These are phyloP conservation scores for Perca flavescens DNA, from an alignment of 2,113 vertebrate species.

Conservation along the genomic window DNA sequence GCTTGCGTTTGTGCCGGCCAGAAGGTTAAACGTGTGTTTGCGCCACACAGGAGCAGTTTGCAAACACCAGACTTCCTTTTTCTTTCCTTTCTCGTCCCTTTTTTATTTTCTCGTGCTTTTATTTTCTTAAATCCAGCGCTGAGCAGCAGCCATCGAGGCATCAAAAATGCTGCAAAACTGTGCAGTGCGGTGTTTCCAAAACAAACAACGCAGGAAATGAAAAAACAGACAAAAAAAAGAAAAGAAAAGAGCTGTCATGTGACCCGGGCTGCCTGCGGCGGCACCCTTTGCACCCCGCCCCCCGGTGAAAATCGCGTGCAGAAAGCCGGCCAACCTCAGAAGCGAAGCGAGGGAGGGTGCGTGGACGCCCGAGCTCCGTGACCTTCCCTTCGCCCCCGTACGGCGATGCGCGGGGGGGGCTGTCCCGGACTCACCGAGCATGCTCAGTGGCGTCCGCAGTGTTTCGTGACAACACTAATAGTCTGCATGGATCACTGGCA, in stretches of 20 bases:
- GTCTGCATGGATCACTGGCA: constrained; percentile 83
- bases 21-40: constrained; percentile 13
- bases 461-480: constrained; percentile 85
- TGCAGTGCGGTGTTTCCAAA: constrained; percentile 65
- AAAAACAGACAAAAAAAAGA: background rate
- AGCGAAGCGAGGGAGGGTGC: constrained; percentile 59
- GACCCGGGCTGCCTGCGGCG: constrained; percentile 33
- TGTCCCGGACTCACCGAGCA: constrained; percentile 63
- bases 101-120: background rate
- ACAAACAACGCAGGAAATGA: constrained; percentile 60
- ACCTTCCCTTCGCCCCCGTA: constrained; percentile 68
- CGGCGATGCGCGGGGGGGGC: constrained; percentile 45
- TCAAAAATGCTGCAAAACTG: constrained; percentile 46
- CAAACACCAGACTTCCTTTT: background rate
- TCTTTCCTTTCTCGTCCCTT: background rate
- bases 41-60: background rate
- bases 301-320: constrained; percentile 79
- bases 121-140: background rate
- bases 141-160: background rate
- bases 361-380: constrained; percentile 62
- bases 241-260: background rate
- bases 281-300: constrained; percentile 71
- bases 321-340: constrained; percentile 57
- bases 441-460: constrained; percentile 73
- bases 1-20: background rate